Evolutionary conservation across 2,113 vertebrate species (phyloP).

Genomic region (Galbula dea): DNA sequence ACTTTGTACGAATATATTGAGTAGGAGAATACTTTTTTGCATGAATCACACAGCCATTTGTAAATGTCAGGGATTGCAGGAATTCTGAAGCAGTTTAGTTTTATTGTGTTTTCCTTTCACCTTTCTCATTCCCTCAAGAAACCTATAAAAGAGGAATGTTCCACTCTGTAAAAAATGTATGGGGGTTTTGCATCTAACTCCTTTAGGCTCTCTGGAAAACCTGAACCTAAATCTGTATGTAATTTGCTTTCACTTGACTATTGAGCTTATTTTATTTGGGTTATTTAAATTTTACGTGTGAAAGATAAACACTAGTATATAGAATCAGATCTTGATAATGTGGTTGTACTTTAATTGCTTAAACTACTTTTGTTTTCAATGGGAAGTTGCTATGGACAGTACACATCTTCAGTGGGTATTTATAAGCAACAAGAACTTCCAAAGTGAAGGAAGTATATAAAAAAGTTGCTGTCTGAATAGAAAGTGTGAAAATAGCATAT

Average conservation of each 20-base stretch:
- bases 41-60: neutral
- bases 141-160: neutral
- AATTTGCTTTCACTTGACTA: neutral
- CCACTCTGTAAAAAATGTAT: neutral
- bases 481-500: neutral
- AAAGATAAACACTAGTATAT: neutral
- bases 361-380: neutral
- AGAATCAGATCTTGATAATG: neutral
- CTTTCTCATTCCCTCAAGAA: neutral
- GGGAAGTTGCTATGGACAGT: neutral
- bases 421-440: neutral
- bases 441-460: neutral
- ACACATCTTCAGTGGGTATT: neutral
- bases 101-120: conserved; percentile 14
- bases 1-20: neutral
- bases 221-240: neutral
- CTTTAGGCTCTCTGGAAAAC: neutral
- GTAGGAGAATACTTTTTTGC: neutral
- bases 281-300: neutral
- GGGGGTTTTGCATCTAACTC: neutral
- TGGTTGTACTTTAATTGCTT: neutral
- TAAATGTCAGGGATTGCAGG: neutral
- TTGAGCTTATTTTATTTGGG: neutral
- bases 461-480: neutral
- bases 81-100: neutral